These are phyloP conservation scores for Sapajus apella DNA, from an alignment of 2,113 vertebrate genomes.

Conservation along the genomic window DNA sequence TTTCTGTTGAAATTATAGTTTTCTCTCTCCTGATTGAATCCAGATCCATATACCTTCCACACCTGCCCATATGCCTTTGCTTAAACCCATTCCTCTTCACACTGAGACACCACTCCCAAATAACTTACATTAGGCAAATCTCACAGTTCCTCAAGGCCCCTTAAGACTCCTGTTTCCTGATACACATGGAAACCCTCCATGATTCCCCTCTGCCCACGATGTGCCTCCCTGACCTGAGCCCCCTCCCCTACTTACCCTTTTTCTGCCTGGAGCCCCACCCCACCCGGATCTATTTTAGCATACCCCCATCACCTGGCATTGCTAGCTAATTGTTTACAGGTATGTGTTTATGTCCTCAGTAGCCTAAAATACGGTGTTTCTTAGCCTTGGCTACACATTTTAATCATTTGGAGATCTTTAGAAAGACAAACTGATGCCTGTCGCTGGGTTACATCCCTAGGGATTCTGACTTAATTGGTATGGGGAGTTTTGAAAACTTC, in stretches of 20 bases:
- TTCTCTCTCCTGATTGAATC: background rate
- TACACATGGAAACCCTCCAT: background rate
- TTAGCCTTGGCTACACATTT: background rate
- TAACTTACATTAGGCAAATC: background rate
- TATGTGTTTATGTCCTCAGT: background rate
- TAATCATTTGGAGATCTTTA: constrained; percentile 4
- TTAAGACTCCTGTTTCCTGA: no score
- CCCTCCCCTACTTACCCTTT: background rate
- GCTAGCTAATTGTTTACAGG: background rate
- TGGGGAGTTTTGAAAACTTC: background rate
- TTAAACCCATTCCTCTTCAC: background rate
- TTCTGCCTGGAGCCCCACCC: background rate
- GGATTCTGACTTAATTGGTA: background rate
- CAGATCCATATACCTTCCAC: background rate
- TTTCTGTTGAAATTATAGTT: background rate
- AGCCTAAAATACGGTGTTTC: background rate
- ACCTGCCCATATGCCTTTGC: background rate
- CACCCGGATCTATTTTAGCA: background rate
- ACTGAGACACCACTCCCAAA: background rate
- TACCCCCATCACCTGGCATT: no score
- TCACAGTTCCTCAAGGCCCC: background rate
- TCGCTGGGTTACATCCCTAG: background rate
- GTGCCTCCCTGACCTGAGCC: background rate
- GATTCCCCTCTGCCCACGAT: background rate
- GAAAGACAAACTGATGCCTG: background rate